Percentiles rank a stretch among this genome's conserved stretches.
These are phyloP conservation scores for Atherinomorus stipes DNA, from an alignment of 2,113 vertebrate genomes.

Conservation along the genomic window DNA sequence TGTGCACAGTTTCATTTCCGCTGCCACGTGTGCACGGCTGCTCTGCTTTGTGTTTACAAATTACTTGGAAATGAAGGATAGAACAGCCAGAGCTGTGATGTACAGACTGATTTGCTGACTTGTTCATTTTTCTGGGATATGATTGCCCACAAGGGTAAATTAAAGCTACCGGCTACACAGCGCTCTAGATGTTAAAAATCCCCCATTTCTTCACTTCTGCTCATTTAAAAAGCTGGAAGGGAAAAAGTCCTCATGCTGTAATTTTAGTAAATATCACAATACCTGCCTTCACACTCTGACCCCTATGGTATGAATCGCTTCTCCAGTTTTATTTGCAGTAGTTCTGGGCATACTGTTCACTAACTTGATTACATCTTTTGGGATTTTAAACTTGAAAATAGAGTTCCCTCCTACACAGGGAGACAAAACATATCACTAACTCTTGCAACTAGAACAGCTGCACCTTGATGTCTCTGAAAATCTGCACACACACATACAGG, in stretches of 20 bases:
- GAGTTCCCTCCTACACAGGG: background rate
- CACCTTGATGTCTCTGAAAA: too few species aligned
- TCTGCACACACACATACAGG: too few species aligned
- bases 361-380: background rate
- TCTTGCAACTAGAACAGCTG: too few species aligned
- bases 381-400: background rate
- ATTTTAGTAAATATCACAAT: background rate
- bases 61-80: slow-evolving; percentile 11
- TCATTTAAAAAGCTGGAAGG: background rate
- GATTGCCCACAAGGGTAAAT: background rate
- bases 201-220: background rate
- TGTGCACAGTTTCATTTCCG: background rate
- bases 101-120: slow-evolving; percentile 4
- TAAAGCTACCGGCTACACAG: background rate
- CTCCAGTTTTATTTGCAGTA: slow-evolving; percentile 6
- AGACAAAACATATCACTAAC: background rate
- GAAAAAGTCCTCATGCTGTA: too few species aligned
- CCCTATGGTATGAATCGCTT: slow-evolving; percentile 11
- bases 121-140: slow-evolving; percentile 1
- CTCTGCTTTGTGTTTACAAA: slow-evolving; percentile 10
- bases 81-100: slow-evolving; percentile 5
- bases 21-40: background rate
- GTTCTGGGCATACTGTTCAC: background rate
- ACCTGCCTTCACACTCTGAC: slow-evolving; percentile 17
- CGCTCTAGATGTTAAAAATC: background rate